Evolutionary conservation across 2,888 invertebrate genomes (phyloP).

Genomic region (Pemphredon lugubris): DNA sequence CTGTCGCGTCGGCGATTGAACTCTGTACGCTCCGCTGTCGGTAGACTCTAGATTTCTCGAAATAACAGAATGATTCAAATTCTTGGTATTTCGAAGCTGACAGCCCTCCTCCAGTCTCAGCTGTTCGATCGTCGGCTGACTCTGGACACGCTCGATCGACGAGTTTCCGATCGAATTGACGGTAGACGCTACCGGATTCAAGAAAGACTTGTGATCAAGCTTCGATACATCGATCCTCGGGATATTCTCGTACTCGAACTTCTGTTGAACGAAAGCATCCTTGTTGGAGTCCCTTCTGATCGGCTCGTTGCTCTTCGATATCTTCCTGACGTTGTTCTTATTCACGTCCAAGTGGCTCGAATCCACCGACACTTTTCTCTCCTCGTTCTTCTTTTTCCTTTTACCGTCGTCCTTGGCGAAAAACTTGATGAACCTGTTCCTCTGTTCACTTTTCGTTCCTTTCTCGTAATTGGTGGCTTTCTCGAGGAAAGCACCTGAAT

Average conservation of each 20-base stretch:
- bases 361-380: slow-evolving; percentile 75
- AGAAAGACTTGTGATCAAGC: slow-evolving; percentile 69
- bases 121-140: slow-evolving; percentile 76
- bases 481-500: slow-evolving; percentile 80
- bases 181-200: slow-evolving; percentile 38
- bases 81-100: slow-evolving; percentile 70
- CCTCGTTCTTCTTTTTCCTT: slow-evolving; percentile 61
- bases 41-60: slow-evolving; percentile 50
- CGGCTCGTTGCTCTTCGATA: slow-evolving; percentile 45
- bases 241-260: slow-evolving; percentile 79
- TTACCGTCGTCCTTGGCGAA: slow-evolving; percentile 77
- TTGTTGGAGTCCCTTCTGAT: slow-evolving; percentile 49
- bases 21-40: slow-evolving; percentile 12
- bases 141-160: slow-evolving; percentile 11
- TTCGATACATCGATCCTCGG: slow-evolving; percentile 77
- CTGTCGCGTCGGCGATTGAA: slow-evolving; percentile 47
- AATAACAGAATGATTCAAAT: no score
- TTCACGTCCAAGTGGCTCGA: slow-evolving; percentile 74
- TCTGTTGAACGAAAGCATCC: slow-evolving; percentile 59
- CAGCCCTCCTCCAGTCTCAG: slow-evolving; percentile 76
- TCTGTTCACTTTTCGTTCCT: slow-evolving; percentile 61
- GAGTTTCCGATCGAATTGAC: slow-evolving; percentile 28
- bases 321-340: slow-evolving; percentile 72
- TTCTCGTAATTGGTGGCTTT: slow-evolving; percentile 80
- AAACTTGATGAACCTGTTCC: slow-evolving; percentile 75